Conservation (phyloP, 2,113 vertebrate species). For the Corythoichthys intestinalis region DNA sequence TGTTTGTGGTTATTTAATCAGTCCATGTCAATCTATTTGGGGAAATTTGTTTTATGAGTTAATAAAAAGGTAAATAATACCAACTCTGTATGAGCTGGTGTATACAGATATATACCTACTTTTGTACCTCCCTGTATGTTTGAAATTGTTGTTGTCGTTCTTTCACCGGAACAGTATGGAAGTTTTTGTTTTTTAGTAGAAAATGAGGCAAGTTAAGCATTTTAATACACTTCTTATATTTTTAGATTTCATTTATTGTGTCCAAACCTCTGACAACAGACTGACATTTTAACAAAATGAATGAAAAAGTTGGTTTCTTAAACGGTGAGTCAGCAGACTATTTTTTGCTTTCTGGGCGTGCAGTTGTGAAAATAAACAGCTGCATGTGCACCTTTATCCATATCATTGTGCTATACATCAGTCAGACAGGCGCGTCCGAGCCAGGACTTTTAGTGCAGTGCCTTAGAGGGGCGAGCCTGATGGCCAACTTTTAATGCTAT, state of each 20-base stretch:
- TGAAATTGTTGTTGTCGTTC: background rate
- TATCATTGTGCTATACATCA: conserved; percentile 5
- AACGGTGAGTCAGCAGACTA: background rate
- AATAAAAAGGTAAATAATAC: background rate
- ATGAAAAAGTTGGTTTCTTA: background rate
- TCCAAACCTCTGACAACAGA: background rate
- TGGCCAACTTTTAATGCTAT: conserved; percentile 45
- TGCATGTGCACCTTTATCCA: background rate
- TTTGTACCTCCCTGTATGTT: background rate
- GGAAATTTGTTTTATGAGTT: background rate
- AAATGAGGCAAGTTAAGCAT: background rate
- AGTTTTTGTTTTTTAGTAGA: background rate
- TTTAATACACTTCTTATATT: background rate
- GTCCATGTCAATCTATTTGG: too few relatives aligned
- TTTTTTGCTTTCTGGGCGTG: background rate
- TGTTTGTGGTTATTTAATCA: too few relatives aligned
- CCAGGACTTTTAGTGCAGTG: conserved; percentile 29
- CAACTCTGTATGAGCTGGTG: too few relatives aligned
- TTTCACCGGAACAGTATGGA: background rate
- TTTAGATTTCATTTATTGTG: background rate
- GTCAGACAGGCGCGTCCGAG: conserved; percentile 47
- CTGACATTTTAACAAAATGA: background rate
- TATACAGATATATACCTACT: too few relatives aligned
- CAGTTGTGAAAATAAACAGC: background rate
- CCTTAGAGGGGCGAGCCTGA: conserved; percentile 37